Percentiles rank a stretch among this genome's conserved stretches.
phyloP scores from a whole-genome alignment of 2,888 invertebrate species.

The Ypsolopha sequella region DNA sequence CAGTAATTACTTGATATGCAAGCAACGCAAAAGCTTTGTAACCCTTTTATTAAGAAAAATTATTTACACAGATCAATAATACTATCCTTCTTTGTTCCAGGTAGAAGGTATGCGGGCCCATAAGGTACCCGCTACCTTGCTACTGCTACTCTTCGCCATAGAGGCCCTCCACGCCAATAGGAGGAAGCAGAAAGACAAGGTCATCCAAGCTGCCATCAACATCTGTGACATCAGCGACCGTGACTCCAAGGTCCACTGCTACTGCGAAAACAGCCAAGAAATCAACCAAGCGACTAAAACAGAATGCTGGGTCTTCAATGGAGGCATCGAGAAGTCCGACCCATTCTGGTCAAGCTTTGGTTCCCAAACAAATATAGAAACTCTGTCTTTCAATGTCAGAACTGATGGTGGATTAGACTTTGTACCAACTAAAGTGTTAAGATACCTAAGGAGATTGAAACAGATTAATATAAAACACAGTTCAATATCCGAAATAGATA shows the following conservation, averaged over 20 bases:
- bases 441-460: conserved; percentile 74
- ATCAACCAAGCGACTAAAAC: conserved; percentile 75
- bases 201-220: conserved; percentile 42
- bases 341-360: conserved; percentile 80
- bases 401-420: conserved; percentile 77
- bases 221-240: conserved; percentile 69
- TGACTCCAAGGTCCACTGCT: conserved; percentile 74
- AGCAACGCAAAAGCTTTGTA: no score
- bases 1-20: no score
- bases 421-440: conserved; percentile 79
- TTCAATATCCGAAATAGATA: conserved; percentile 76
- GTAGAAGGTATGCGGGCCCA: conserved; percentile 65
- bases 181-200: conserved; percentile 55
- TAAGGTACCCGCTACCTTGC: conserved; percentile 62
- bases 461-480: conserved; percentile 80
- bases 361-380: conserved; percentile 77
- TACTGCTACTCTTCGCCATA: conserved; percentile 62
- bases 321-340: conserved; percentile 75
- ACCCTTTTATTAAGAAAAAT: no score
- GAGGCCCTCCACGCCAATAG: conserved; percentile 57
- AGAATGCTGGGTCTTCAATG: conserved; percentile 83
- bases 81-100: conserved; percentile 42
- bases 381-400: conserved; percentile 78
- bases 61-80: neutral
- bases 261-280: conserved; percentile 72